Conservation (phyloP, 2,113 vertebrate genomes). For the Phylloscopus trochiloides region DNA sequence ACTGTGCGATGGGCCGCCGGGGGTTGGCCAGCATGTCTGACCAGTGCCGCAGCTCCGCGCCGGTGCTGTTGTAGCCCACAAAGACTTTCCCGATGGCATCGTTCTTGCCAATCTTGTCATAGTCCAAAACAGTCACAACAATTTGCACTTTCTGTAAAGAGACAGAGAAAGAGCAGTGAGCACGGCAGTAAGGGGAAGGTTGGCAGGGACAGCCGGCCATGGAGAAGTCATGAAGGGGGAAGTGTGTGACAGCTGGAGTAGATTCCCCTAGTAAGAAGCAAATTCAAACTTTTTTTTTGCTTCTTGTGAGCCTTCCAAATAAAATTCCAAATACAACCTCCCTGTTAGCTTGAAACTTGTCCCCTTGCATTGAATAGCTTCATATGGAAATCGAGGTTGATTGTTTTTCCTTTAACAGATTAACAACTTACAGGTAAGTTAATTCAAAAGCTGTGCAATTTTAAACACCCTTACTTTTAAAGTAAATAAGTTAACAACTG, state of each 20-base stretch:
- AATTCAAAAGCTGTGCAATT: neutral
- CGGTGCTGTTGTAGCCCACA: slow-evolving; percentile 97
- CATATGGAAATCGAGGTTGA: neutral
- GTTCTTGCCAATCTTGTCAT: slow-evolving; percentile 99
- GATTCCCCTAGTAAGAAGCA: neutral
- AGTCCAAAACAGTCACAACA: slow-evolving; percentile 99
- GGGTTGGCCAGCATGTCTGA: slow-evolving; percentile 99
- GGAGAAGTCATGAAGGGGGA: neutral
- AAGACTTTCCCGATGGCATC: slow-evolving; percentile 99
- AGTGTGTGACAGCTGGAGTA: neutral
- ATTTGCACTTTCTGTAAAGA: slow-evolving; percentile 94
- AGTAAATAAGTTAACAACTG: neutral
- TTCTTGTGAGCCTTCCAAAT: neutral
- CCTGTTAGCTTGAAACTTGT: neutral
- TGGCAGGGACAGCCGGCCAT: neutral
- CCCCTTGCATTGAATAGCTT: neutral
- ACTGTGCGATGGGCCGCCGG: slow-evolving; percentile 96
- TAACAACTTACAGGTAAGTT: neutral
- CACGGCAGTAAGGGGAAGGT: neutral
- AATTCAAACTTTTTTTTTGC: neutral
- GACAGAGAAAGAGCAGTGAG: neutral
- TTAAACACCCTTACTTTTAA: neutral
- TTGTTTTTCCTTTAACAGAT: neutral
- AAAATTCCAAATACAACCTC: neutral
- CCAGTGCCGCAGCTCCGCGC: slow-evolving; percentile 97